These are phyloP conservation scores for Opisthograptis luteolata DNA, from an alignment of 2,888 invertebrate species.

Conservation along the genomic window DNA sequence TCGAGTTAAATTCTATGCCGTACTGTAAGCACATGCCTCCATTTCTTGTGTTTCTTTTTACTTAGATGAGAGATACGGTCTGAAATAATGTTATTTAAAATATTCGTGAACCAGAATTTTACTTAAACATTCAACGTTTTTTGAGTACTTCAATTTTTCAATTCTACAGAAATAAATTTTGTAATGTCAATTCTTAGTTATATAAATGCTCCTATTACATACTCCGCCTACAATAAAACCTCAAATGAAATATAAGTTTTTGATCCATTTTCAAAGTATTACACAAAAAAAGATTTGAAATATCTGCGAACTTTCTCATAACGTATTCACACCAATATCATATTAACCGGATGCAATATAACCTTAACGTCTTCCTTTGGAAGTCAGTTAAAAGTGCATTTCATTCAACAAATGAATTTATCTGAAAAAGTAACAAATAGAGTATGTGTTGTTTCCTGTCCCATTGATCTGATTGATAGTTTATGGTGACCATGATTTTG, in stretches of 20 bases:
- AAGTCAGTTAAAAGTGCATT: slow-evolving; percentile 48
- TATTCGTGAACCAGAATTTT: no score
- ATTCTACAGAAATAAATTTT: no score
- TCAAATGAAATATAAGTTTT: no score
- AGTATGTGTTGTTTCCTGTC: slow-evolving; percentile 59
- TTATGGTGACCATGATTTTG: slow-evolving; percentile 44
- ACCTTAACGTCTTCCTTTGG: no score
- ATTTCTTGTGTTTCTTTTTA: neutral
- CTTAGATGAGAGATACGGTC: no score
- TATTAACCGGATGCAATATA: slow-evolving; percentile 58
- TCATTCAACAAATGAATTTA: slow-evolving; percentile 47
- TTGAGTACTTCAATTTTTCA: no score
- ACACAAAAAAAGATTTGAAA: neutral
- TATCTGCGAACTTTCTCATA: slow-evolving; percentile 45
- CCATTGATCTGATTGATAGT: slow-evolving; percentile 57
- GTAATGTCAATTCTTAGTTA: no score
- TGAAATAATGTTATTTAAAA: no score
- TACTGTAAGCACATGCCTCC: neutral
- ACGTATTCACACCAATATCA: slow-evolving; percentile 58
- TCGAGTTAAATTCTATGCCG: neutral
- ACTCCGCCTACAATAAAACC: no score
- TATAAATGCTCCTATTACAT: no score
- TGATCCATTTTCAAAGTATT: no score
- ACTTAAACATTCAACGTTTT: no score
- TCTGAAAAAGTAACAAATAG: slow-evolving; percentile 55